Percentiles rank a stretch among this genome's conserved stretches.
Conservation (phyloP, 2,113 vertebrate species). For the Gallinago paraguaiae region DNA sequence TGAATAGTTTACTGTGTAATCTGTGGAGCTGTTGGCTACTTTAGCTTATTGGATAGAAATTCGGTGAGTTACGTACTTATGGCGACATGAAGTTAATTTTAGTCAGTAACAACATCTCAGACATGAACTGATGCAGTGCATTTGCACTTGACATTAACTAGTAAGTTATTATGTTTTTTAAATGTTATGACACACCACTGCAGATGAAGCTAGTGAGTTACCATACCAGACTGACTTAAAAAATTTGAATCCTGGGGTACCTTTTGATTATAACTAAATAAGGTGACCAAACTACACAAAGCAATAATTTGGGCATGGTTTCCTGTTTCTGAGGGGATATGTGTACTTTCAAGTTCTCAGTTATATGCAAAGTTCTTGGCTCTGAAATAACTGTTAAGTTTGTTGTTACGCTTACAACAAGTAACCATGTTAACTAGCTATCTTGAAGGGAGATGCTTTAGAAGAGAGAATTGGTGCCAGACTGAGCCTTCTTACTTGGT, state of each 20-base stretch:
- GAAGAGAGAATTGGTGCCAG: neutral
- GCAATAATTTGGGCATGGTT: neutral
- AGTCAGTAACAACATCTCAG: neutral
- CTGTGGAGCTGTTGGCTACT: neutral
- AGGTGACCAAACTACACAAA: neutral
- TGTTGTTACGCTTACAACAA: neutral
- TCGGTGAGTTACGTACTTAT: neutral
- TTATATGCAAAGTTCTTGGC: neutral
- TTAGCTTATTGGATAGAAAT: neutral
- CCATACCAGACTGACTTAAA: neutral
- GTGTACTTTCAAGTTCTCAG: neutral
- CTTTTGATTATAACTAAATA: neutral
- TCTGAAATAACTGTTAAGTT: neutral
- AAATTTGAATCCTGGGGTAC: neutral
- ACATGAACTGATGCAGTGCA: neutral
- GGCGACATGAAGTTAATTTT: neutral
- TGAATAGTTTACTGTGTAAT: neutral
- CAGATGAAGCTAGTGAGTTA: neutral
- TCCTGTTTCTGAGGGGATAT: neutral
- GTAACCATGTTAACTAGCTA: neutral
- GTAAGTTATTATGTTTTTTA: neutral
- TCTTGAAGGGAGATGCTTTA: neutral
- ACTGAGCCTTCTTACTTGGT: neutral
- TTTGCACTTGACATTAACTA: neutral
- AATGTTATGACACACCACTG: neutral